Base-by-base conservation (phyloP, 2,888 invertebrate species). In the Thereva nobilitata region DNA sequence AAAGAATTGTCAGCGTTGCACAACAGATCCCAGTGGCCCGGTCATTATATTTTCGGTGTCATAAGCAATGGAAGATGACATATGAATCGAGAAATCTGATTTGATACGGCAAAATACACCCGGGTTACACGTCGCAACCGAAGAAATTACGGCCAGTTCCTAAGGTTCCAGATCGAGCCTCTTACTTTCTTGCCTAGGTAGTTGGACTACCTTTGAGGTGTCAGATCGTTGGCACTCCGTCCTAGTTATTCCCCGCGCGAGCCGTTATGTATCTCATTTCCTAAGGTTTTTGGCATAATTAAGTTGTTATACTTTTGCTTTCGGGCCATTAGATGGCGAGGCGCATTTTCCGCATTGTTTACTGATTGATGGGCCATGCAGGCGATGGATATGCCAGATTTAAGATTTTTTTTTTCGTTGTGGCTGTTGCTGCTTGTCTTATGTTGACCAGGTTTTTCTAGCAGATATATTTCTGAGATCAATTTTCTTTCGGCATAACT, bases 261-360 rank as follows among this genome's bases (percentile, higher is more conserved):
- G 5, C 47, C 47, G 5, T n/a, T n/a, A 47, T 10, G 5, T 12
- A 47, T n/a, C 47, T 6, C 5, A 47, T 2, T 47, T n/a, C 47
- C 47, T 6, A 6, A 47, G 47, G n/a, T 44, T 23, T 42, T 56
- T 56, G 56, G 35, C 10, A 44, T 56, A 56, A 56, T 56, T 56
- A 56, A 56, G 34, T 56, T 44, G 56, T 56, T 56, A 56, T 44
- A 56, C 56, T 56, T 56, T 56, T 56, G 56, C 56, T 23, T 56
- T 44, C 34, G 56, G 12, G 9, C 6, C 12, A 23, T 34, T 50
- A 9, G 55, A 40, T 10, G 2, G 47, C n/a, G 47, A 47, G 47
- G 40, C 41, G 23, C 9, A 56, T 56, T 56, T 56, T 56, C 56
- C 56, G 56, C 56, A 56, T 56, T 56, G 56, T 56, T 56, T 55